Percentiles rank a stretch among this genome's conserved stretches.
Evolutionary conservation across 1,140 invertebrate genomes (phyloP).

Genomic region (Cephus cinctus): DNA sequence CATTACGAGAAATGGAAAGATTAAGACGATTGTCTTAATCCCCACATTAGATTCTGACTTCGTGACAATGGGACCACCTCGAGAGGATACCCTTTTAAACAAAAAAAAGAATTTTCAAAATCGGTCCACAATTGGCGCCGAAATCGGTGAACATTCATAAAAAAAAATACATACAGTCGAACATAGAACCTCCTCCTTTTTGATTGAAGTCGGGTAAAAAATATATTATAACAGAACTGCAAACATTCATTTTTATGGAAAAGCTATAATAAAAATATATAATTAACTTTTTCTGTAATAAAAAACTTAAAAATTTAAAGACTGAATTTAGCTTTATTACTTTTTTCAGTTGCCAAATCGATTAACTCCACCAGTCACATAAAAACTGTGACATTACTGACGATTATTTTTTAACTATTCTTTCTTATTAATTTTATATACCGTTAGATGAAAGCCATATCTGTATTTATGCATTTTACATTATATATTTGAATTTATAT

Average conservation of each 20-base stretch:
- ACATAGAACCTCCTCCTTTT: no score
- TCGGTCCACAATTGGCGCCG: no score
- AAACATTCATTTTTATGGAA: conserved; percentile 12
- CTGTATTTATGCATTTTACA: conserved; percentile 13
- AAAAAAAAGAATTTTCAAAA: no score
- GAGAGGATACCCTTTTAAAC: no score
- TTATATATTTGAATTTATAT: conserved; percentile 16
- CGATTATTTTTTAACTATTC: conserved; percentile 9
- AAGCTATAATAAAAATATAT: conserved; percentile 14
- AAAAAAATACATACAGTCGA: no score
- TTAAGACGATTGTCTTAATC: no score
- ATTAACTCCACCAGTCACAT: conserved; percentile 9
- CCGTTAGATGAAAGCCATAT: conserved; percentile 14
- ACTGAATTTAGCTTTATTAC: conserved; percentile 14
- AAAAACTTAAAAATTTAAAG: conserved; percentile 15
- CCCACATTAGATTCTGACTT: no score
- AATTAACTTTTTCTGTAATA: conserved; percentile 17
- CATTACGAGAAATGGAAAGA: no score
- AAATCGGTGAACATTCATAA: no score
- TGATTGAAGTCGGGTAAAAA: no score
- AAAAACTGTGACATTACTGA: conserved; percentile 10
- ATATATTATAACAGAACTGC: conserved; percentile 14
- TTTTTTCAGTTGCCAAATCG: conserved; percentile 13
- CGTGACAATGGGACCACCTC: no score
- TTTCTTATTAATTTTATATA: conserved; percentile 15